These are phyloP conservation scores for Myodes glareolus DNA, from an alignment of 2,113 vertebrate genomes.

Conservation along the genomic window DNA sequence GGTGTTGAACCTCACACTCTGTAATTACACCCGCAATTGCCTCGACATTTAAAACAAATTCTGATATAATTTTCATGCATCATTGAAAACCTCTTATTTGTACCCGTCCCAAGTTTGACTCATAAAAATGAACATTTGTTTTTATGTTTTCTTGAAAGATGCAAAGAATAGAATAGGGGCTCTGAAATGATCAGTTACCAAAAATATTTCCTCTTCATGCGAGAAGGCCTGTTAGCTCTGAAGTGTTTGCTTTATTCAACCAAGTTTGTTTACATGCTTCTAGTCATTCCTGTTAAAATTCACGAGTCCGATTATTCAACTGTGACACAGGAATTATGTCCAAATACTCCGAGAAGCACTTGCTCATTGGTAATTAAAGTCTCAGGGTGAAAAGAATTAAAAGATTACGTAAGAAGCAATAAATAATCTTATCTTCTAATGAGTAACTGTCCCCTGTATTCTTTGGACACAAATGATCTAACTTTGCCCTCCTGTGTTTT, in stretches of 20 bases:
- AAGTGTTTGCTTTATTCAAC: constrained; percentile 75
- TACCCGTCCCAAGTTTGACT: constrained; percentile 78
- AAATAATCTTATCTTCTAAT: constrained; percentile 62
- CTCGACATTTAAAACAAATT: constrained; percentile 77
- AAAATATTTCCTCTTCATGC: constrained; percentile 80
- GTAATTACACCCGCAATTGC: constrained; percentile 79
- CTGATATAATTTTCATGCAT: constrained; percentile 74
- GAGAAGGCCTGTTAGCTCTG: constrained; percentile 58
- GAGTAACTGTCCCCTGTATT: constrained; percentile 48
- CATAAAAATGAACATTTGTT: constrained; percentile 76
- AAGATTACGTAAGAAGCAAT: constrained; percentile 76
- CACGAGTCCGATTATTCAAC: constrained; percentile 69
- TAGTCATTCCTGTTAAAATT: constrained; percentile 71
- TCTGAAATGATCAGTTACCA: constrained; percentile 80
- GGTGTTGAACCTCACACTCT: constrained; percentile 55
- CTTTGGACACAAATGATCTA: constrained; percentile 31
- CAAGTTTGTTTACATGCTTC: constrained; percentile 74
- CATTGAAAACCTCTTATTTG: constrained; percentile 81
- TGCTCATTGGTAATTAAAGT: constrained; percentile 74
- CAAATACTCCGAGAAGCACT: constrained; percentile 70
- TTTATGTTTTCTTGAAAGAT: constrained; percentile 73
- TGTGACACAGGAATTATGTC: constrained; percentile 53
- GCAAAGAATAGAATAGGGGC: constrained; percentile 67
- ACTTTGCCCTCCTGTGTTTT: not conserved
- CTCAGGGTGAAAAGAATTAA: constrained; percentile 66